Percentiles rank a stretch among this genome's conserved stretches.
Evolutionary conservation across 2,113 vertebrate species (phyloP).

Genomic region (Anguilla rostrata): DNA sequence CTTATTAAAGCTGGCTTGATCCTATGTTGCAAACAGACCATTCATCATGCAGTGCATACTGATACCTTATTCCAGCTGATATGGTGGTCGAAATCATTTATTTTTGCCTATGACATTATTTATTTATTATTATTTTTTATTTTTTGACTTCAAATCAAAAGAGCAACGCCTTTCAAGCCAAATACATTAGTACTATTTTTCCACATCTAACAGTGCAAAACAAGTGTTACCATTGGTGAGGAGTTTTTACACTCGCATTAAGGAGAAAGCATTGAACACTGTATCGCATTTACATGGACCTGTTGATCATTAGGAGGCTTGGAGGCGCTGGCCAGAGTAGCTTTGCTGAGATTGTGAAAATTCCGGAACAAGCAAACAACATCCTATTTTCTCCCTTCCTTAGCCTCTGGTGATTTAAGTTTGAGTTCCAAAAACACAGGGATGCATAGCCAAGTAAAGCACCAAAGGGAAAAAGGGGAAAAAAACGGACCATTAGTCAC

Average conservation of each 20-base stretch:
- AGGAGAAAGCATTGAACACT: not conserved
- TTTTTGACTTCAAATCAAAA: too few relatives aligned
- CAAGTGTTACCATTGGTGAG: not conserved
- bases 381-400: conserved; percentile 8
- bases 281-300: conserved; percentile 6
- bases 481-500: not conserved
- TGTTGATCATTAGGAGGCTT: not conserved
- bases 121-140: too few relatives aligned
- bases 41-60: too few relatives aligned
- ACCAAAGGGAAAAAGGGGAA: not conserved
- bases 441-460: not conserved
- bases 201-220: too few relatives aligned
- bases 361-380: not conserved
- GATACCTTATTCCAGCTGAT: too few relatives aligned
- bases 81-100: too few relatives aligned
- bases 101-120: too few relatives aligned
- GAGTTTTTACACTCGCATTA: not conserved
- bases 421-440: not conserved
- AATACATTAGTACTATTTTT: too few relatives aligned
- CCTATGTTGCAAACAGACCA: too few relatives aligned
- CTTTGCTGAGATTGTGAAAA: conserved; percentile 23
- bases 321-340: not conserved
- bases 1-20: too few relatives aligned
- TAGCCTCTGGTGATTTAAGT: not conserved
- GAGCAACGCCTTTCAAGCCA: too few relatives aligned